Percentiles rank a stretch among this genome's conserved stretches.
Conservation (phyloP, 2,113 vertebrate genomes). For the Alaudala cheleensis region DNA sequence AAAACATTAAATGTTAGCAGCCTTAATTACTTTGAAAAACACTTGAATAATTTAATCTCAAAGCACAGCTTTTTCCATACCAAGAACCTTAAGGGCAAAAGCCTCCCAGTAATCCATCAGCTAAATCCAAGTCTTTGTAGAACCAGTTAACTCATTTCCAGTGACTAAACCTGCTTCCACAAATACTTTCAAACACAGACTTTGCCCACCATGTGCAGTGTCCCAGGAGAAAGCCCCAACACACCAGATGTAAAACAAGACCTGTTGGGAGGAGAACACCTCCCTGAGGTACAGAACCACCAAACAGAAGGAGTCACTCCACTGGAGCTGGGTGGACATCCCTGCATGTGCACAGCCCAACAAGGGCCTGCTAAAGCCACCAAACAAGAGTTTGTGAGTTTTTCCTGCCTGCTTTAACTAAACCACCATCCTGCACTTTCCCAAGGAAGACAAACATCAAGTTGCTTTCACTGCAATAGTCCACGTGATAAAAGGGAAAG, state of each 20-base stretch:
- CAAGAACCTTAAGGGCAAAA: constrained; percentile 14
- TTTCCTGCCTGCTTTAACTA: not conserved
- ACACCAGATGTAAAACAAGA: not conserved
- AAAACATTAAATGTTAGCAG: constrained; percentile 62
- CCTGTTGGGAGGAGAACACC: not conserved
- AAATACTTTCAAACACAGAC: not conserved
- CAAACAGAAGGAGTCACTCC: not conserved
- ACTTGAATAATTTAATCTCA: constrained; percentile 63
- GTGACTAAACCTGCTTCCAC: not conserved
- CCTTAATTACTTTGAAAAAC: constrained; percentile 66
- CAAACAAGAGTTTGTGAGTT: accelerated
- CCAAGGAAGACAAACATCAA: not conserved
- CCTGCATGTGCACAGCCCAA: not conserved
- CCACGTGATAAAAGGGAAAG: not conserved
- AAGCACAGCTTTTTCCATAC: not conserved
- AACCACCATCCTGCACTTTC: not conserved
- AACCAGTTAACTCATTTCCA: constrained; percentile 28
- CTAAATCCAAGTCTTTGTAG: not conserved
- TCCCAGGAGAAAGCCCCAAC: not conserved
- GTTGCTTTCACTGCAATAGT: not conserved
- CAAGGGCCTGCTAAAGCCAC: not conserved
- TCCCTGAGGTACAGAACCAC: not conserved
- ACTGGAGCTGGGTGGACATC: not conserved
- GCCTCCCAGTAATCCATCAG: not conserved
- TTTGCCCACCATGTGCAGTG: not conserved